Evolutionary conservation across 2,113 vertebrate genomes (phyloP), one percentile per base, ranked within the genome.

Genomic region (Zosterops japonicus): DNA sequence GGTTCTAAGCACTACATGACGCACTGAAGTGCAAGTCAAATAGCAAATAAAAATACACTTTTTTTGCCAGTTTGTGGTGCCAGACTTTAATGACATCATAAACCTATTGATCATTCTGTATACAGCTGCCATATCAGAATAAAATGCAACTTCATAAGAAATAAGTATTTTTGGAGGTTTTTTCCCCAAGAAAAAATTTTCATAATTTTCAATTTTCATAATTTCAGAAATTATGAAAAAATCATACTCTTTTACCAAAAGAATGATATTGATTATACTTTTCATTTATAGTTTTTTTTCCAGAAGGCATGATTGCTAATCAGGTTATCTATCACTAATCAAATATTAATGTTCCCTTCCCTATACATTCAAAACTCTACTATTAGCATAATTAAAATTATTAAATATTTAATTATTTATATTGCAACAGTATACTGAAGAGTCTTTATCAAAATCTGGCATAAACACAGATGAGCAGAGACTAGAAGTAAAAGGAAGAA

Each of bases 371-470:
- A 82, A 92, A 77, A 8, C 10, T 65, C 21, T 57, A 41, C 20
- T 41, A 83, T 52, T 75, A 94, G 23, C 81, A 84, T 70, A 81
- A 91, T 75, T 63, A 4, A 55, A 78, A 87, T 63, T 59, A 84
- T 75, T 90, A 64, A 75, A 85, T 75, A 82, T 87, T 96, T 74
- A 70, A 55, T 68, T 84, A 59, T 81, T 94, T 89, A 39, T 78
- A 35, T 67, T 81, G 23, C 23, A 57, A 39, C 20, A 50, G 11
- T 46, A 84, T 46, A 84, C 12, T 47, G 33, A 65, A 46, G 52
- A 70, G 18, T 39, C 46, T 14, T 89, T 81, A 67, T 59, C 35
- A 81, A 96, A 94, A 67, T 57, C 25, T 81, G 35, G 14, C 22
- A 23, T 57, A 70, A 94, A 81, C 36, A 70, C 12, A 93, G 21